These are phyloP conservation scores for Drosophila nr. perissopoda DNA, from an alignment of 2,888 invertebrate species.

Conservation along the genomic window DNA sequence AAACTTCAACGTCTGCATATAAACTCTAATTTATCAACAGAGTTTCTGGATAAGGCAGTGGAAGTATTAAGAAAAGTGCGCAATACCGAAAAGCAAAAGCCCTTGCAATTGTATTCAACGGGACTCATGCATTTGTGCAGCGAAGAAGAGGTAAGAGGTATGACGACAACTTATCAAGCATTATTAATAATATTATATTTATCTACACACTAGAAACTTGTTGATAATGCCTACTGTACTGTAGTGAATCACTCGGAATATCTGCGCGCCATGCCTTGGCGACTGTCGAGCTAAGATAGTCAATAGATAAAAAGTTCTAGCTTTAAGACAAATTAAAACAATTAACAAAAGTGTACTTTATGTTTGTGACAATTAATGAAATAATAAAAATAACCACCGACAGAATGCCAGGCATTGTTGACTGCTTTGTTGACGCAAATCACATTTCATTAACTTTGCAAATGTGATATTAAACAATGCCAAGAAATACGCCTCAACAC, in stretches of 20 bases:
- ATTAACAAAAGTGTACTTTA: neutral
- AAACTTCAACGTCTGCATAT: slow-evolving; percentile 32
- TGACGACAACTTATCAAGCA: neutral
- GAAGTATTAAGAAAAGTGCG: slow-evolving; percentile 22
- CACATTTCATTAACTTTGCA: neutral
- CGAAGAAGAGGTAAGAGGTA: slow-evolving; percentile 32
- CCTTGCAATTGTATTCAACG: slow-evolving; percentile 33
- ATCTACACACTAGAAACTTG: slow-evolving; percentile 18
- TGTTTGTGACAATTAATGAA: neutral
- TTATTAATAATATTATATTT: neutral
- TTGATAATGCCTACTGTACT: slow-evolving; percentile 30
- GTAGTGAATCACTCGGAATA: slow-evolving; percentile 10
- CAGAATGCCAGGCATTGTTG: neutral
- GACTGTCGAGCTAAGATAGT: slow-evolving; percentile 4
- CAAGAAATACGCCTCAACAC: too few relatives aligned
- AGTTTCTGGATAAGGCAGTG: slow-evolving; percentile 18
- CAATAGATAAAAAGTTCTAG: neutral
- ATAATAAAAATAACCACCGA: neutral
- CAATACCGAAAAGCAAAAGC: slow-evolving; percentile 28
- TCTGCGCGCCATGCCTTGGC: slow-evolving; percentile 29
- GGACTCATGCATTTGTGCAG: slow-evolving; percentile 32
- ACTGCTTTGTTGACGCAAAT: neutral
- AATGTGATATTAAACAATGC: too few relatives aligned
- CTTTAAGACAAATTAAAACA: neutral
- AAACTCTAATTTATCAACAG: slow-evolving; percentile 23